Base-by-base conservation (phyloP, 2,113 vertebrate genomes). In the Heterotilapia buettikoferi region DNA sequence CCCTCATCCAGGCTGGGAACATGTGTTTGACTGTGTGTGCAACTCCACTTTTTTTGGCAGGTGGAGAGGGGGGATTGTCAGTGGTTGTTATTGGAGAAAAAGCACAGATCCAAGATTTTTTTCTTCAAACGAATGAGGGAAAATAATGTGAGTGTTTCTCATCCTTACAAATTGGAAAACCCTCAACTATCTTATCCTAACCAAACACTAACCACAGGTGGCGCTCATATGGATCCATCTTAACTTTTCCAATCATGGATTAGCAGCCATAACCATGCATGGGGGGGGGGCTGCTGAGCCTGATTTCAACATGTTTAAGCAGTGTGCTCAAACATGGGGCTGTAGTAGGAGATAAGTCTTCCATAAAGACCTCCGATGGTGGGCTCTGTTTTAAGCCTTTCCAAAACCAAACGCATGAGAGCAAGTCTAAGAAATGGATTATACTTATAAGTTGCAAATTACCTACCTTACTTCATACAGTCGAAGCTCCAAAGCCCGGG, bases 1-100 rank as follows among this genome's bases (percentile, higher is more conserved):
- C 82, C 63, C 90, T 92, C 92, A 88, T 83, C 43, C 79, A 24
- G 31, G 61, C 68, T 81, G 54, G 90, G 78, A 86, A 88, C 93
- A 88, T 87, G 91, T 88, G 92, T 87, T 92, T 89, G 61, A 84
- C 59, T 33, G n/a, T 6, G 73, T 14, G 82, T 14, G 82, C 86
- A 90, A 81, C 71, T 86, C 63, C 26, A 52, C 52, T 18, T 83
- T 52, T 11, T 57, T 80, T 92, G 86, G 89, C 89, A 91, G 88
- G 87, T 92, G 88, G 86, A 31, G 18, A 14, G 9, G 84, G 14
- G 83, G 83, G 84, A 33, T 36, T 87, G 86, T 92, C 89, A 47
- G 85, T 21, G 43, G 43, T 16, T 82, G 83, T 88, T 76, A 33
- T 4, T 84, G 63, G 80, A 87, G 84, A 80, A 66, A 45, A 85